These are phyloP conservation scores for Pangasius macronema DNA, from an alignment of 2,797 vertebrate species.

Conservation along the genomic window DNA sequence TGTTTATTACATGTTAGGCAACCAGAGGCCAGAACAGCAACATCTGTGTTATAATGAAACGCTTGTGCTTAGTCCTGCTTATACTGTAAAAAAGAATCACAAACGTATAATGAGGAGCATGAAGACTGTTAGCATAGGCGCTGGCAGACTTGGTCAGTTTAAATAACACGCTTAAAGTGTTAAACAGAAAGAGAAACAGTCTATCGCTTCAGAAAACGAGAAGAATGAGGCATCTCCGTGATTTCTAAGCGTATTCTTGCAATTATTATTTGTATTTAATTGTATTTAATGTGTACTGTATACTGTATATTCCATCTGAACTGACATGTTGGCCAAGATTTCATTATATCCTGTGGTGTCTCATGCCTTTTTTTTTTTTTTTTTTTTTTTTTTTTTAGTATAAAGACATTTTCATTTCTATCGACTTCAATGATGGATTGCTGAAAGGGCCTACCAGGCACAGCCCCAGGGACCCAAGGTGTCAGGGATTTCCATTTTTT, in stretches of 20 bases:
- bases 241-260: neutral
- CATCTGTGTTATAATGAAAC: neutral
- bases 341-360: neutral
- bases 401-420: neutral
- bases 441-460: neutral
- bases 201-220: neutral
- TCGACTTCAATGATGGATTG: neutral
- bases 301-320: neutral
- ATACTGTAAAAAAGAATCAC: neutral
- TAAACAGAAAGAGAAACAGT: neutral
- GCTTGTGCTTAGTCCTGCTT: neutral
- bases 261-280: too few species aligned
- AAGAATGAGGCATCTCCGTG: neutral
- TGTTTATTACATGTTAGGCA: conserved; percentile 25
- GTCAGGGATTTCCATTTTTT: neutral
- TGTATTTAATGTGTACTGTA: too few species aligned
- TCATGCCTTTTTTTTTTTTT: neutral
- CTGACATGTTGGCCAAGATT: neutral
- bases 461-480: neutral
- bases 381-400: neutral
- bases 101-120: neutral
- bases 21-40: conserved; percentile 28
- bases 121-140: neutral
- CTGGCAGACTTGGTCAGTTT: neutral
- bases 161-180: neutral